Conservation (phyloP, 2,797 vertebrate genomes). For the Ibycter americanus region DNA sequence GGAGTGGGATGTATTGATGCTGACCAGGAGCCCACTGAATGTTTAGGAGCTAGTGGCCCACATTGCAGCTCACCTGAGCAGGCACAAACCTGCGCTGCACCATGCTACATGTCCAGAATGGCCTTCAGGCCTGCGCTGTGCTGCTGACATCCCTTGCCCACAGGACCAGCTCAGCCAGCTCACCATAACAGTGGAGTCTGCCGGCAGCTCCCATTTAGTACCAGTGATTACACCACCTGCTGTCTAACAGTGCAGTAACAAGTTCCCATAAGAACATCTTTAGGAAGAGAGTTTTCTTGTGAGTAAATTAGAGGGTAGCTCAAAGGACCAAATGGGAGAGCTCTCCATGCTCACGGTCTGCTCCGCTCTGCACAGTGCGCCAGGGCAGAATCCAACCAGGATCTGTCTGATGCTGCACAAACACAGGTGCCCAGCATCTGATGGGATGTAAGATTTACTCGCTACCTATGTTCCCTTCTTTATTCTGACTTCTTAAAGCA, state of each 20-base stretch:
- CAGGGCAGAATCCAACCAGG: background rate
- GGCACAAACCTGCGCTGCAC: background rate
- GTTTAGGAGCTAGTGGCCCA: background rate
- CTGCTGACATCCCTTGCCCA: too few relatives aligned
- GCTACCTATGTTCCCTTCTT: background rate
- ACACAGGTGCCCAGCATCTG: background rate
- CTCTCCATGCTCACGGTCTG: background rate
- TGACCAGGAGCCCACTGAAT: accelerated
- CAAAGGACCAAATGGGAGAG: background rate
- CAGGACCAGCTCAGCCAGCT: background rate
- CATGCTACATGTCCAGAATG: accelerated
- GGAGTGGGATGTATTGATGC: background rate
- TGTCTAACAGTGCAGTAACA: background rate
- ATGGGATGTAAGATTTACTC: background rate
- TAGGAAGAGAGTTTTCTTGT: background rate
- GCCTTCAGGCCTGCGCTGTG: background rate
- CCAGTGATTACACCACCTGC: accelerated
- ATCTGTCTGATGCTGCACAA: accelerated
- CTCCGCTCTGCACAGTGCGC: background rate
- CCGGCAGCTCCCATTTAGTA: background rate
- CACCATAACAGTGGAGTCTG: background rate
- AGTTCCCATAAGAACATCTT: background rate
- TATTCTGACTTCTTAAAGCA: background rate
- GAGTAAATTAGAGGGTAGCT: background rate
- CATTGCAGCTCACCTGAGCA: background rate